A percentile compares a stretch with the other conserved stretches of the same genome.
phyloP scores from a whole-genome alignment of 2,113 vertebrate species.

The Paraplagusia blochii region DNA sequence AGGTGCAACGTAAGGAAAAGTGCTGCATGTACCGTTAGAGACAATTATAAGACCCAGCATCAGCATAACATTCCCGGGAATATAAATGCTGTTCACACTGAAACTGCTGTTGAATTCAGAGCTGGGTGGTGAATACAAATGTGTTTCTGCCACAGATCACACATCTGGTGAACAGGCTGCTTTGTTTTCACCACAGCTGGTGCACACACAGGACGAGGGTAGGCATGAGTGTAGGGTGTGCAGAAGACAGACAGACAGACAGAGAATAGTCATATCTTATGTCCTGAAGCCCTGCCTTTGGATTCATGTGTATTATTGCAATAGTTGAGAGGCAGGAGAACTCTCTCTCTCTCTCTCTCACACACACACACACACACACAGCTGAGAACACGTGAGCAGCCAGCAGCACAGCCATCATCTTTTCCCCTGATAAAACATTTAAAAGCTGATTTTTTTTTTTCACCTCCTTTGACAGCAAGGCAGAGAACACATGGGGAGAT shows the following conservation, averaged over 20 bases:
- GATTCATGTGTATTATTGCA: slow-evolving; percentile 13
- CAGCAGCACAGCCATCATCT: slow-evolving; percentile 28
- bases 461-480: slow-evolving; percentile 39
- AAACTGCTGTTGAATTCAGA: not conserved
- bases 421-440: slow-evolving; percentile 53
- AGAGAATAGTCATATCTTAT: slow-evolving; percentile 1
- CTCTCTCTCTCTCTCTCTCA: not conserved
- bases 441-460: slow-evolving; percentile 45
- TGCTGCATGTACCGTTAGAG: not conserved
- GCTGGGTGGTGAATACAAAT: no score
- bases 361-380: slow-evolving; percentile 4
- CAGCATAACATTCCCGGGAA: not conserved
- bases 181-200: not conserved
- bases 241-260: not conserved
- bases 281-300: slow-evolving; percentile 7
- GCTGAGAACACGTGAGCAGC: slow-evolving; percentile 5
- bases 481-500: slow-evolving; percentile 3
- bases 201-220: not conserved
- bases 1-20: slow-evolving; percentile 4
- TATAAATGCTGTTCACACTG: not conserved
- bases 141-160: not conserved
- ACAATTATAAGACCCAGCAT: not conserved
- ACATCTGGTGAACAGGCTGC: not conserved
- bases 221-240: no score
- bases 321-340: no score